Conservation (phyloP, 35 echinoderm and acorn worm genomes). For the Acanthaster planci region DNA sequence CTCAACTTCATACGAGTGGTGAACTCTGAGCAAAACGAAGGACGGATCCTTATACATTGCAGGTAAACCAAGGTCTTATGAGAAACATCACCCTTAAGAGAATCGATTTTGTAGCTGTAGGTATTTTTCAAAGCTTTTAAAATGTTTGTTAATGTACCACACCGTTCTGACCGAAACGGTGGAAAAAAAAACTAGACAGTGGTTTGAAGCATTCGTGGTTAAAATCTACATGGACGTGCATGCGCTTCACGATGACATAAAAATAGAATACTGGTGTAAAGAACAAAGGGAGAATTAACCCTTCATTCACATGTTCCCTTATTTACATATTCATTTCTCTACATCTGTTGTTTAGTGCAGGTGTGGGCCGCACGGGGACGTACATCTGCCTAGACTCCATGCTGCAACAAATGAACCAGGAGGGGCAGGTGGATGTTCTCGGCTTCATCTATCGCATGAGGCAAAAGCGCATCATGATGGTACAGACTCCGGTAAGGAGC, state of each 20-base stretch:
- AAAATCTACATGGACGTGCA: no score
- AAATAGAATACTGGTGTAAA: no score
- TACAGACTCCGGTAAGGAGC: constrained; percentile 71
- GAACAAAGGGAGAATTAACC: no score
- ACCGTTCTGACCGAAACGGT: no score
- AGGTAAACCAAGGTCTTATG: not conserved
- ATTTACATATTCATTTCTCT: no score
- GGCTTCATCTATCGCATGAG: constrained; percentile 65
- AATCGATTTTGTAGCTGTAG: no score
- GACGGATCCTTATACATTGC: constrained; percentile 50
- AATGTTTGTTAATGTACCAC: no score
- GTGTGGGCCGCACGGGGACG: constrained; percentile 74
- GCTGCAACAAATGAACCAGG: constrained; percentile 59
- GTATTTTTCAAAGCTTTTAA: not conserved
- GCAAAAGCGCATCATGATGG: constrained; percentile 58
- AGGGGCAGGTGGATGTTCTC: constrained; percentile 45
- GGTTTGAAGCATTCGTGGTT: no score
- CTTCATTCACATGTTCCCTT: no score
- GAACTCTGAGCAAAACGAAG: not conserved
- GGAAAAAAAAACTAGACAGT: no score
- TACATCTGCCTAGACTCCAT: constrained; percentile 70
- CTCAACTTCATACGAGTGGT: constrained; percentile 37
- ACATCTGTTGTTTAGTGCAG: constrained; percentile 55
- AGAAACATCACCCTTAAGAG: not conserved
- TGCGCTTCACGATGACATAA: no score